Evolutionary conservation across 2,113 vertebrate genomes (phyloP).

Genomic region (Ageneiosus marmoratus): DNA sequence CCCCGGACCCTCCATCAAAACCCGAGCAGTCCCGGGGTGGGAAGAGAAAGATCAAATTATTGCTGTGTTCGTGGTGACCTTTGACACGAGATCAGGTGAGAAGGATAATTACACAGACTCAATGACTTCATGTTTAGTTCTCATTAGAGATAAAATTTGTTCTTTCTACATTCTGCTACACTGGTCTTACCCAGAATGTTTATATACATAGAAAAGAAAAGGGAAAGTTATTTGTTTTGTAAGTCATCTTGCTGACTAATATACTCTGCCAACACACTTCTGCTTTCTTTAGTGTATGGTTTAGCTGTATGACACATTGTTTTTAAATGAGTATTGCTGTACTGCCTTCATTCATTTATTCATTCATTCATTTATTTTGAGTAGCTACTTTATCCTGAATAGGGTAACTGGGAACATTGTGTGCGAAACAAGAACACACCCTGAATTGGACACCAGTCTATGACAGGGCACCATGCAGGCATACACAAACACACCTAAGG

Average conservation of each 20-base stretch:
- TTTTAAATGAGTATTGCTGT: background rate
- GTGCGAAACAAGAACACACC: background rate
- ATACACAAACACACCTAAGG: background rate
- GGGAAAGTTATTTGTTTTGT: conserved; percentile 18
- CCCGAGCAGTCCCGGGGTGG: conserved; percentile 68
- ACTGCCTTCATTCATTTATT: background rate
- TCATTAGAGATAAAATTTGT: conserved; percentile 1
- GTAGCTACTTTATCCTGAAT: background rate
- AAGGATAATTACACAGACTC: background rate
- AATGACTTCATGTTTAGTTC: background rate
- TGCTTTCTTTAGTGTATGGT: conserved; percentile 18
- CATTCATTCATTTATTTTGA: background rate
- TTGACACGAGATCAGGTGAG: conserved; percentile 92
- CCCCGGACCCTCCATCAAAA: conserved; percentile 59
- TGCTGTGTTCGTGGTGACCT: conserved; percentile 93
- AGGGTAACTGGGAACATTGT: background rate
- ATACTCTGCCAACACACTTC: conserved; percentile 35
- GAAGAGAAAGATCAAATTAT: conserved; percentile 92
- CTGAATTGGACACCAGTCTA: background rate
- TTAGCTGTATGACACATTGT: background rate
- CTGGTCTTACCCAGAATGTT: background rate
- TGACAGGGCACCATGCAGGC: background rate
- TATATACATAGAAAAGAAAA: background rate
- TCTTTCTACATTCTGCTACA: background rate
- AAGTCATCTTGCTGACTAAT: conserved; percentile 32